Evolutionary conservation across 2,113 vertebrate species (phyloP).

Genomic region (Acrocephalus arundinaceus): DNA sequence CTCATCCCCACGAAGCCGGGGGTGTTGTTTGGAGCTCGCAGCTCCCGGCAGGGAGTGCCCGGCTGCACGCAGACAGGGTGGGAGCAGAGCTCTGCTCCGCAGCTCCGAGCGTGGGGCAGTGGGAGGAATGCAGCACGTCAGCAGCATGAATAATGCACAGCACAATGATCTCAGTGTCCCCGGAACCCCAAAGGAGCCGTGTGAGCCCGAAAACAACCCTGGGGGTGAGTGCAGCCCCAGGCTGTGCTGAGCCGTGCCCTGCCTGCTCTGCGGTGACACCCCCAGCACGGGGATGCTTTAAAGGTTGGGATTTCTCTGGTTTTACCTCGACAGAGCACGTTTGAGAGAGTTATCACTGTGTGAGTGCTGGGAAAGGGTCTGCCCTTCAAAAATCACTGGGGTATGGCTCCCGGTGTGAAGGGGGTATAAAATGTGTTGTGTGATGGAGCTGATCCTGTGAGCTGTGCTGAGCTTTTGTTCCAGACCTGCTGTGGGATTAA

Average conservation of each 20-base stretch:
- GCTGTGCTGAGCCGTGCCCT: neutral
- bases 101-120: neutral
- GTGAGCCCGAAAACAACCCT: too few relatives aligned
- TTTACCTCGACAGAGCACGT: rapidly evolving
- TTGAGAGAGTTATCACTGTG: neutral
- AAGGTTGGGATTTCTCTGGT: neutral
- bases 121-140: neutral
- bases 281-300: neutral
- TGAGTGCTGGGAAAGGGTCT: neutral
- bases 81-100: neutral
- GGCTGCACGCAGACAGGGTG: neutral
- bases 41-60: neutral
- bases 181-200: too few relatives aligned
- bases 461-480: rapidly evolving
- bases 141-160: neutral
- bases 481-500: neutral
- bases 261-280: neutral
- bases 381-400: too few relatives aligned
- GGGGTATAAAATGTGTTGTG: neutral
- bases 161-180: neutral
- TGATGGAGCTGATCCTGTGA: neutral
- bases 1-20: too few relatives aligned
- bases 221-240: too few relatives aligned
- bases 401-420: neutral
- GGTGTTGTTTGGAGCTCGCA: neutral